A percentile compares a stretch with the other conserved stretches of the same genome.
phyloP scores from a whole-genome alignment of 2,797 vertebrate genomes.

The Poeciliopsis gracilis region DNA sequence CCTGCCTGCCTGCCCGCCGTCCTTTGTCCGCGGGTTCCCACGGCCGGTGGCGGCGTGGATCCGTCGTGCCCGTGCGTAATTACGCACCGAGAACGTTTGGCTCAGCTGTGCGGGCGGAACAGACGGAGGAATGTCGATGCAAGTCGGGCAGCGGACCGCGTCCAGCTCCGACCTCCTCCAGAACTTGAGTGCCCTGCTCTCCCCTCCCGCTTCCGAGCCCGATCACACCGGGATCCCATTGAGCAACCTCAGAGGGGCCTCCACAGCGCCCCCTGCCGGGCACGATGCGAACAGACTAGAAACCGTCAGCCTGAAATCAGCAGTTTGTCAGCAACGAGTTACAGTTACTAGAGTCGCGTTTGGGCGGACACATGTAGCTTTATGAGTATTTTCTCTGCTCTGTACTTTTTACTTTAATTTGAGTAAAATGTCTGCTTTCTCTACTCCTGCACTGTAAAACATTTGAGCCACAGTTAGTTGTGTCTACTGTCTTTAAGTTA shows the following conservation, averaged over 20 bases:
- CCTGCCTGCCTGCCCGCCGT: constrained; percentile 37
- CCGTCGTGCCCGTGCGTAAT: constrained; percentile 59
- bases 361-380: too few relatives aligned
- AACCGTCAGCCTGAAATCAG: constrained; percentile 36
- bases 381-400: too few relatives aligned
- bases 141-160: constrained; percentile 23
- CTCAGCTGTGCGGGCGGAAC: constrained; percentile 17
- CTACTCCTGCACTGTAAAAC: too few relatives aligned
- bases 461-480: too few relatives aligned
- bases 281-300: not conserved
- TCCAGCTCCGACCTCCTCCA: constrained; percentile 32
- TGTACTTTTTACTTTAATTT: too few relatives aligned
- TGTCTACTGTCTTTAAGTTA: too few relatives aligned
- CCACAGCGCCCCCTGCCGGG: constrained; percentile 63
- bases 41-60: constrained; percentile 30
- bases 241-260: constrained; percentile 39
- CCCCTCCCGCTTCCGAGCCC: constrained; percentile 49
- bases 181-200: constrained; percentile 43
- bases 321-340: too few relatives aligned
- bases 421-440: too few relatives aligned
- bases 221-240: constrained; percentile 64
- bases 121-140: constrained; percentile 32
- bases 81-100: constrained; percentile 51
- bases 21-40: constrained; percentile 70
- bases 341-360: too few relatives aligned